These are phyloP conservation scores for Phaethornis superciliosus DNA, from an alignment of 2,113 vertebrate species.

Conservation along the genomic window DNA sequence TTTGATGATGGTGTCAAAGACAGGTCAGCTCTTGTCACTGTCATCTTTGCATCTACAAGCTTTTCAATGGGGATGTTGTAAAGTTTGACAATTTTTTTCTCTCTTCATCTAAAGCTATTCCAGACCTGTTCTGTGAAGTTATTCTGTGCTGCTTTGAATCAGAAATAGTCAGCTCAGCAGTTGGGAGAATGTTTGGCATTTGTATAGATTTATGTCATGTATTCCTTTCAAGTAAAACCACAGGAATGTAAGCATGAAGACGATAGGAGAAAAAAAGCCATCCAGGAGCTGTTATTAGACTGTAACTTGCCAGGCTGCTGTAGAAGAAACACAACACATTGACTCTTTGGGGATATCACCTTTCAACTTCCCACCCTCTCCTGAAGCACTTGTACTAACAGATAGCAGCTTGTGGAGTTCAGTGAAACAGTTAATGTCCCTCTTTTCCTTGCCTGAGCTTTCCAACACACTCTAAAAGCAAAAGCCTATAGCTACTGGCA, in stretches of 20 bases:
- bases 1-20: neutral
- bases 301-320: neutral
- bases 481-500: neutral
- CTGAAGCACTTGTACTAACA: neutral
- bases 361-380: neutral
- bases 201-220: neutral
- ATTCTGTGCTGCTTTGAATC: neutral
- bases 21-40: neutral
- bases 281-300: slow-evolving; percentile 10
- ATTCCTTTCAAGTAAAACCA: slow-evolving; percentile 28
- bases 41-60: neutral
- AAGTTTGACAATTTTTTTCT: neutral
- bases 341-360: neutral
- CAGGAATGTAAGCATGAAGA: neutral
- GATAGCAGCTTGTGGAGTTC: neutral
- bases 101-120: neutral
- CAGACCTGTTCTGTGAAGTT: neutral
- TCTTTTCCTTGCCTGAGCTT: neutral
- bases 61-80: neutral
- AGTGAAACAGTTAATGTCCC: neutral
- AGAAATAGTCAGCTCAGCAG: slow-evolving; percentile 1
- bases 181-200: neutral
- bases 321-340: neutral
- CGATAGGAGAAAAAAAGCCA: neutral
- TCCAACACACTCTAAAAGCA: neutral